These are phyloP conservation scores for Cydia strobilella DNA, from an alignment of 1,140 invertebrate genomes.

Conservation along the genomic window DNA sequence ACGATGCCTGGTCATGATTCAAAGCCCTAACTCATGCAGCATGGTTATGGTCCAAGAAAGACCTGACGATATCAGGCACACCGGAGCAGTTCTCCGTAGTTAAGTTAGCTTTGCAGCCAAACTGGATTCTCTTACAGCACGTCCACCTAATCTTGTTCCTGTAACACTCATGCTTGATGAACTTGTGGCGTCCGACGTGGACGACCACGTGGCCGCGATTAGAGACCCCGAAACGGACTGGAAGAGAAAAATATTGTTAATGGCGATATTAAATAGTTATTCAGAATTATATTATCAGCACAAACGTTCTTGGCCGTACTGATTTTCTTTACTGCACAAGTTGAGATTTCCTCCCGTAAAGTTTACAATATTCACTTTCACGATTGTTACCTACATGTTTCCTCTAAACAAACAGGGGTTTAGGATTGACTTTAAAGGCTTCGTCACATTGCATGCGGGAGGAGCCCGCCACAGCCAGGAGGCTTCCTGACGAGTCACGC, in stretches of 20 bases:
- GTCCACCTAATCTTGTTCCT: conserved; percentile 67
- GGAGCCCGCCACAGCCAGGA: too few relatives aligned
- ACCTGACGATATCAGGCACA: conserved; percentile 57
- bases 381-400: too few relatives aligned
- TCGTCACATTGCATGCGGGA: too few relatives aligned
- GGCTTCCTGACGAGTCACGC: too few relatives aligned
- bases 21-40: conserved; percentile 30
- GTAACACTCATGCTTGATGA: conserved; percentile 71
- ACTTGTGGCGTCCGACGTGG: conserved; percentile 61
- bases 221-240: conserved; percentile 65
- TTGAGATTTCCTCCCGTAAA: not conserved
- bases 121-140: conserved; percentile 59
- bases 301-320: not conserved
- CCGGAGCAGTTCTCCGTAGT: conserved; percentile 53
- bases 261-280: conserved; percentile 4
- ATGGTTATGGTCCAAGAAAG: conserved; percentile 63
- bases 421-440: too few relatives aligned
- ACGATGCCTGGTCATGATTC: too few relatives aligned
- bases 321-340: too few relatives aligned
- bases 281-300: not conserved
- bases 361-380: too few relatives aligned
- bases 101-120: conserved; percentile 63
- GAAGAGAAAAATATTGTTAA: conserved; percentile 43
- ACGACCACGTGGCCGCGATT: conserved; percentile 64
- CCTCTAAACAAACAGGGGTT: too few relatives aligned